Conservation (phyloP, 2,113 vertebrate species). For the Variabilichromis moorii region DNA sequence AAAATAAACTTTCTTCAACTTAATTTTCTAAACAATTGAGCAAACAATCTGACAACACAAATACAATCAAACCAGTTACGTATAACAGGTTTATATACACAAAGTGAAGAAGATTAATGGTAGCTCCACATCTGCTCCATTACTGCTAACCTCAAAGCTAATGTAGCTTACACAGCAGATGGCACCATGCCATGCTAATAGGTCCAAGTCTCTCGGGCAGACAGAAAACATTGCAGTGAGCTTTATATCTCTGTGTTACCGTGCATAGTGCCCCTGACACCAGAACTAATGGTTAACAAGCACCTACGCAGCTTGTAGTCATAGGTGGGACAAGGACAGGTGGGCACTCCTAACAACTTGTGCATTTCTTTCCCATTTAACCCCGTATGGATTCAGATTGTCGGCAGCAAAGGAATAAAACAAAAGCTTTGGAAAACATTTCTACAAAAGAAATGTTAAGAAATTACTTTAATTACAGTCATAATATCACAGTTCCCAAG, state of each 20-base stretch:
- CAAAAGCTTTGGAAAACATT: neutral
- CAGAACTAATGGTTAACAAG: constrained; percentile 40
- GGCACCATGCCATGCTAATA: constrained; percentile 40
- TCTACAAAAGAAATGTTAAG: neutral
- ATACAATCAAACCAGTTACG: neutral
- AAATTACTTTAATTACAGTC: neutral
- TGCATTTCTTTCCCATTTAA: neutral
- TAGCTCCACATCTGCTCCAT: constrained; percentile 8
- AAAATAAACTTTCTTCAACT: neutral
- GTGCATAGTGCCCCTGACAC: constrained; percentile 21
- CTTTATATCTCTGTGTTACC: constrained; percentile 25
- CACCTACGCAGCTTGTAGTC: neutral
- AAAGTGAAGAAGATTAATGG: constrained; percentile 42
- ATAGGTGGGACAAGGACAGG: constrained; percentile 15
- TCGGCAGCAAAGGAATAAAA: neutral
- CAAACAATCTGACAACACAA: neutral
- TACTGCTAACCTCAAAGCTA: constrained; percentile 44
- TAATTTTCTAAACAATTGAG: neutral
- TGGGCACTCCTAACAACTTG: neutral
- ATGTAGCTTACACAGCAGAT: constrained; percentile 52
- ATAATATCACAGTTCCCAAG: neutral
- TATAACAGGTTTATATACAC: neutral
- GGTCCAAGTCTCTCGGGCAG: constrained; percentile 21
- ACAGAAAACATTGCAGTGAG: constrained; percentile 14
- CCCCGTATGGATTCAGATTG: neutral